Evolutionary conservation across 1,140 invertebrate species (phyloP), one percentile per base, ranked within the genome.

Genomic region (Macrosteles quadrilineatus): DNA sequence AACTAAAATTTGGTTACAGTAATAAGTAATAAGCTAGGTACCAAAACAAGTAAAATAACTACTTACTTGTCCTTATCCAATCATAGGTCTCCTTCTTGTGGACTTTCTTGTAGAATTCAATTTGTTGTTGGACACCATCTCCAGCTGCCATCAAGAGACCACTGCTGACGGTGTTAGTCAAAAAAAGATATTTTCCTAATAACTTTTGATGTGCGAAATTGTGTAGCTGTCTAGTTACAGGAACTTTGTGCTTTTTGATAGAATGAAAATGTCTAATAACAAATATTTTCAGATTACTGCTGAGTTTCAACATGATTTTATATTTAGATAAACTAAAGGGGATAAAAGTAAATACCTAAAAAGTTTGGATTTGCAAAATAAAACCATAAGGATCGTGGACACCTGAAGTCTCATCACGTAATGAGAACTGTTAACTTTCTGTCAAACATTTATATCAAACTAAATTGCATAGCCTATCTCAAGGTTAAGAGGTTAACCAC

Each of bases 81-180:
- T 88, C 85, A 78, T 83, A 87, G 75, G 82, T 77, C 66, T 81
- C 72, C 55, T 81, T 80, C 32, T 72, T 75, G 17, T 68, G 36
- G 6, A 12, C 63, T 63, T 69, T 14, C 70, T 72, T 67, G 65
- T 72, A 67, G 40, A 50, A 71, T 78, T 91, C 88, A 71, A 87
- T 84, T 75, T 86, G 84, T 76, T 91, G 89, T 63, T 89, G 85
- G 25, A 87, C 80, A 1, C 84, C 71, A 78, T 91, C 90, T 31
- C 87, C 89, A n/a, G 86, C 71, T 12, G 82, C 83, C 88, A 91
- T 90, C 71, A 90, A 83, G 1, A 85, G 70, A 0, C 88, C 89
- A 36, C 87, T 88, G n/a, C 85, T 86, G 1, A 88, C 76, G 19
- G 87, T 86, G 75, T 91, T 91, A 17, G 88, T 90, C 0, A 85